Evolutionary conservation across 2,888 invertebrate species (phyloP).

Genomic region (Penaeus monodon): DNA sequence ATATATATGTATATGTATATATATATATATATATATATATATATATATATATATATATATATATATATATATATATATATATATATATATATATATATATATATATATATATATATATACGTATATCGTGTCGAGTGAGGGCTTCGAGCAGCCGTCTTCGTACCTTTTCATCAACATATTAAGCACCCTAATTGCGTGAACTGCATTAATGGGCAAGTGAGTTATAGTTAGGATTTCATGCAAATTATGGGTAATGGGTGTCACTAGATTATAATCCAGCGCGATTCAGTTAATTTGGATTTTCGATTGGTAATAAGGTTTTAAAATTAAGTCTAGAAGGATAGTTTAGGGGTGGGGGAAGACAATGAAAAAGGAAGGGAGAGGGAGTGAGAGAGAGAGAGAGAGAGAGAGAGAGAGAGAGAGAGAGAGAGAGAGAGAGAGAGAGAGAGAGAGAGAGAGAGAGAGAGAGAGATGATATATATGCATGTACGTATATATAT

Average conservation of each 20-base stretch:
- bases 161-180: background rate
- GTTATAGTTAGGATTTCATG: conserved; percentile 5
- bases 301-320: conserved; percentile 6
- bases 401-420: too few species aligned
- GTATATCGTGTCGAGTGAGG: too few species aligned
- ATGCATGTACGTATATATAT: background rate
- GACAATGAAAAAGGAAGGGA: background rate
- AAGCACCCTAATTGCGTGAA: conserved; percentile 10
- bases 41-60: too few species aligned
- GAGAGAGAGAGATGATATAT: conserved; percentile 6
- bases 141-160: too few species aligned
- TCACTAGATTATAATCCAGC: conserved; percentile 18
- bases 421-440: background rate
- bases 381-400: background rate
- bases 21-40: too few species aligned
- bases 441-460: too few species aligned
- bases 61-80: too few species aligned
- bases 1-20: too few species aligned
- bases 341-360: background rate
- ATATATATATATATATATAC: too few species aligned
- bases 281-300: conserved; percentile 7
- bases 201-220: conserved; percentile 18
- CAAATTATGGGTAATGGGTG: conserved; percentile 22
- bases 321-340: background rate
- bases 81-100: too few species aligned